phyloP scores from a whole-genome alignment of 2,888 invertebrate genomes.

The Diachrysia chrysitis region DNA sequence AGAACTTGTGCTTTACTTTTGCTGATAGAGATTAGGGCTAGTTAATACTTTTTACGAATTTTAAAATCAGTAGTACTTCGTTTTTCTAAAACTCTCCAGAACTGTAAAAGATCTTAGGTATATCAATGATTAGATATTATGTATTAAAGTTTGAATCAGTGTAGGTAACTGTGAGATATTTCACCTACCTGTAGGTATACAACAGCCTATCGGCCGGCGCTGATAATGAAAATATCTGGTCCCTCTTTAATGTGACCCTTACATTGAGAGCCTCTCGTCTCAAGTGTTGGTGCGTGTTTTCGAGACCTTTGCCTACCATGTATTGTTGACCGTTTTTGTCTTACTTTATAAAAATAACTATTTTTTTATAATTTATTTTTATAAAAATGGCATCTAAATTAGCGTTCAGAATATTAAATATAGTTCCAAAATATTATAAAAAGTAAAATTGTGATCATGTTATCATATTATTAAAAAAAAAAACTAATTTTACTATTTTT shows the following conservation, averaged over 20 bases:
- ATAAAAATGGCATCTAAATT: too few species aligned
- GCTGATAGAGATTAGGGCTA: conserved; percentile 21
- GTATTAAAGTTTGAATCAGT: neutral
- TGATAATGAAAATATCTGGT: conserved; percentile 5
- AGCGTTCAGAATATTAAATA: too few species aligned
- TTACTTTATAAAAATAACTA: neutral
- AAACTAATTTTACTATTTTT: too few species aligned
- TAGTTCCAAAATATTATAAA: too few species aligned
- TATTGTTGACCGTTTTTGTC: neutral
- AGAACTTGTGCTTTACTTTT: conserved; percentile 17
- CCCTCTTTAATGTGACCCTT: conserved; percentile 2
- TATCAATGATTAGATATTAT: neutral
- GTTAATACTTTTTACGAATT: neutral
- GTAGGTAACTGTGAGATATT: neutral
- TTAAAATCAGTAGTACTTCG: neutral
- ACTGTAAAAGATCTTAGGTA: neutral
- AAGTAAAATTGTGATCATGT: too few species aligned
- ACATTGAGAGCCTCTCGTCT: neutral
- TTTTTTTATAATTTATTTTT: too few species aligned
- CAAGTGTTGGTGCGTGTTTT: conserved; percentile 7
- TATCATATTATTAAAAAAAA: too few species aligned
- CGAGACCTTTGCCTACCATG: neutral
- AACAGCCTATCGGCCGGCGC: neutral
- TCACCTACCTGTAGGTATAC: neutral
- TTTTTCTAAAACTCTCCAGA: neutral